Conservation (phyloP, 30 jellyfish, hydroid and myxozoan species). For the Hydractinia echinata region DNA sequence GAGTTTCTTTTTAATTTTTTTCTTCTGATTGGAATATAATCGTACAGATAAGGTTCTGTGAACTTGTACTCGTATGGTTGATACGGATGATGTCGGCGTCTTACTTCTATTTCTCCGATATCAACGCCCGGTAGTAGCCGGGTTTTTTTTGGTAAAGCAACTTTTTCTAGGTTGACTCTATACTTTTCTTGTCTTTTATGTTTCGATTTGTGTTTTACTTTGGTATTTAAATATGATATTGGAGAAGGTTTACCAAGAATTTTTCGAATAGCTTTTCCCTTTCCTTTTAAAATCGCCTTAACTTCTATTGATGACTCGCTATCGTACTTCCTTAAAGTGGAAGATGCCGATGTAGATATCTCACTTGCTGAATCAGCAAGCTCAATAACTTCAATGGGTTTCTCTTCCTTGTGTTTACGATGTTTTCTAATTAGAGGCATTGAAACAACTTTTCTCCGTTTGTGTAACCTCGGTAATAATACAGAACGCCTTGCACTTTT, state of each 20-base stretch:
- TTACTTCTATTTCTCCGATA: not conserved
- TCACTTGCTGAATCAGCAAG: not conserved
- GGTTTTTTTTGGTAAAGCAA: not conserved
- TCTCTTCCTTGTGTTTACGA: not conserved
- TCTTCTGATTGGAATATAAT: slow-evolving; percentile 20
- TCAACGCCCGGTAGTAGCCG: not conserved
- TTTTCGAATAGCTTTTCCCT: slow-evolving; percentile 1
- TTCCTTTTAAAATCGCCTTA: slow-evolving; percentile 16
- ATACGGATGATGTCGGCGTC: not conserved
- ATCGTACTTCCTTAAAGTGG: not conserved
- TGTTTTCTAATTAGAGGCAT: not conserved
- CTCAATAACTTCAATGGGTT: not conserved
- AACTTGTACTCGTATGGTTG: not conserved
- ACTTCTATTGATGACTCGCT: slow-evolving; percentile 17
- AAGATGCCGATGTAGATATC: not conserved
- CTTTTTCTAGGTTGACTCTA: not conserved
- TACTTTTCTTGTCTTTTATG: not conserved
- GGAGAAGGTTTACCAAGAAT: not conserved
- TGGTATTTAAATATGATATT: not conserved
- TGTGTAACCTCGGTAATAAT: not conserved
- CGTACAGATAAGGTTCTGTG: slow-evolving; percentile 30
- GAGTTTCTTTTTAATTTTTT: not conserved
- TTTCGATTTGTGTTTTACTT: slow-evolving; percentile 6
- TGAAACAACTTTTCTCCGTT: not conserved
- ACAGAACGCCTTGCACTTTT: not conserved